A percentile compares a stretch with the other conserved stretches of the same genome.
Conservation (phyloP, 2,888 invertebrate genomes). For the Caenorhabditis sp. region DNA sequence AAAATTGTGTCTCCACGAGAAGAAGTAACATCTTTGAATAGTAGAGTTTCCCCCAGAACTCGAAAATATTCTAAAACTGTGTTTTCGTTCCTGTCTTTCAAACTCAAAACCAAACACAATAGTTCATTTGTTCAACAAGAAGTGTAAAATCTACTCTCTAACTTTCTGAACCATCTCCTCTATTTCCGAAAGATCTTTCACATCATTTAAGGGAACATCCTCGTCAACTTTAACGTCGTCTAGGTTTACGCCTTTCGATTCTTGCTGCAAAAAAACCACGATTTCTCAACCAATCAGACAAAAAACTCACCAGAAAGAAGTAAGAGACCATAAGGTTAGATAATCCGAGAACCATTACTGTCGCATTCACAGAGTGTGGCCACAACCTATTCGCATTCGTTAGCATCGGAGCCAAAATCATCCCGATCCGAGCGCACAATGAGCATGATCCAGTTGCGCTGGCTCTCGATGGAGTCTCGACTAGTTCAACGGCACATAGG, state of each 20-base stretch:
- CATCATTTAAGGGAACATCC: background rate
- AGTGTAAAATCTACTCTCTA: conserved; percentile 16
- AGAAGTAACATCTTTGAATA: background rate
- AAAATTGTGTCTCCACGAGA: too few species aligned
- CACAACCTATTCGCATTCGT: conserved; percentile 73
- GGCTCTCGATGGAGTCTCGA: conserved; percentile 76
- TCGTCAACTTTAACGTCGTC: conserved; percentile 47
- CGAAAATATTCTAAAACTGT: background rate
- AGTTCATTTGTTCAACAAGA: conserved; percentile 1
- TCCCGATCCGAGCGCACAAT: conserved; percentile 77
- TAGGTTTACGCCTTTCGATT: conserved; percentile 57
- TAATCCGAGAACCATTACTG: conserved; percentile 72
- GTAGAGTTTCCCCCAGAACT: too few species aligned
- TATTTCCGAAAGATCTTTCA: background rate
- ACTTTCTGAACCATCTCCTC: conserved; percentile 52
- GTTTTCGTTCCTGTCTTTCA: too few species aligned
- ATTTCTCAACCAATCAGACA: background rate
- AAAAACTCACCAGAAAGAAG: conserved; percentile 55
- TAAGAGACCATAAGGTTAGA: conserved; percentile 73
- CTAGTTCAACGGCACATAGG: conserved; percentile 76
- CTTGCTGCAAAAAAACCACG: conserved; percentile 26
- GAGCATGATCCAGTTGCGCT: conserved; percentile 77
- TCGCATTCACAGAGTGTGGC: conserved; percentile 75
- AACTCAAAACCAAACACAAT: background rate
- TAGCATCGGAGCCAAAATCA: conserved; percentile 75